Evolutionary conservation across 2,113 vertebrate genomes (phyloP).

Genomic region (Oreochromis tanganicae): DNA sequence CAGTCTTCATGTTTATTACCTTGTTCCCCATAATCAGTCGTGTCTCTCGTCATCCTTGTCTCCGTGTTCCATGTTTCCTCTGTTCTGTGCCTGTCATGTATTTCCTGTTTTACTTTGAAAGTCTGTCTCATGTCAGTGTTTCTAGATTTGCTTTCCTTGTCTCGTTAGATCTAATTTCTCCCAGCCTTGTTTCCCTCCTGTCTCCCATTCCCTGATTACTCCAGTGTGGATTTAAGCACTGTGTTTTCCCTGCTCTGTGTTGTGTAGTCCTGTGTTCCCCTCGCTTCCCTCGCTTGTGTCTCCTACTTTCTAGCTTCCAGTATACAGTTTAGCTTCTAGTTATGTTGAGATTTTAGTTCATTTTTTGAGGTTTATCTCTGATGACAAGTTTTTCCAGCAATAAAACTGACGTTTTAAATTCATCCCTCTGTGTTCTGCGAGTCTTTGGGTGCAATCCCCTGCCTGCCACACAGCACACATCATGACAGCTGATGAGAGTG

Average conservation of each 20-base stretch:
- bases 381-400: background rate
- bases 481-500: background rate
- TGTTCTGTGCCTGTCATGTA: no score
- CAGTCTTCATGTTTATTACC: no score
- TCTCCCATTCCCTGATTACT: background rate
- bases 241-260: background rate
- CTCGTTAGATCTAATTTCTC: no score
- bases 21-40: no score
- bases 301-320: background rate
- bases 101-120: no score
- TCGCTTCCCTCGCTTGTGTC: background rate
- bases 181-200: no score
- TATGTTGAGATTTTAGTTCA: background rate
- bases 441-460: background rate
- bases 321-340: background rate
- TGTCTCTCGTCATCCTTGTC: no score
- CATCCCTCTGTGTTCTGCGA: background rate
- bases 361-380: background rate
- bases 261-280: background rate
- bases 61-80: no score
- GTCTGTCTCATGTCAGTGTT: no score
- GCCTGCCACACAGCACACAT: background rate
- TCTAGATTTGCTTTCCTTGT: no score
- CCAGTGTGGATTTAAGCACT: background rate
- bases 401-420: background rate